Base-by-base conservation (phyloP, 2,888 invertebrate genomes). In the Heliconius ethilla region DNA sequence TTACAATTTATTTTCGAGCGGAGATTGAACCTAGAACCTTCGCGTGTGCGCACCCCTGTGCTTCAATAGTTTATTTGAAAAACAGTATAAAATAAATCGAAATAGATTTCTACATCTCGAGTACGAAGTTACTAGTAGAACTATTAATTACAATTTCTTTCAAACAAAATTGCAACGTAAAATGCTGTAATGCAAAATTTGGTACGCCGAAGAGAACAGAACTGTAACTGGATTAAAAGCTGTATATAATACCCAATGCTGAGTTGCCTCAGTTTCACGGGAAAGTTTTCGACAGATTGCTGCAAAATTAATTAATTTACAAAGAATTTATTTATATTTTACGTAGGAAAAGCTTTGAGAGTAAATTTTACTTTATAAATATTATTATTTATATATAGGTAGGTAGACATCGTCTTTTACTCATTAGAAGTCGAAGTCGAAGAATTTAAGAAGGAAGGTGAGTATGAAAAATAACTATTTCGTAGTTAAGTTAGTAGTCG, bases 91-190 rank as follows among this genome's bases (percentile, higher is more conserved):
- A 33, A 66, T n/a, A 37, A n/a, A n/a, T 67, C 11, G 33, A 37
- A 67, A 69, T 69, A 88, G 86, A 89, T 88, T 90, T 89, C 83
- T 84, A 83, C 83, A 87, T 89, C 87, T 89, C 87, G 83, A 86
- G 89, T 67, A 75, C 73, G 75, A 76, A 62, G 84, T 83, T 82
- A 83, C 81, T 81, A 85, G 84, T 88, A 83, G 85, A 89, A 90
- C 87, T 89, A 90, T 89, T 90, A 87, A 89, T 90, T 86, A 86
- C 84, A 84, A 85, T 90, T 89, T 86, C 88, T 88, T 88, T 88
- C 86, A 83, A 84, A 86, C 74, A 74, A 74, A 62, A 65, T 62
- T 65, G 84, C 77, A 81, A 85, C 87, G 87, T 87, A 87, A 87
- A 88, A 83, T 86, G 82, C 82, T 87, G 84, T 85, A 85, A 86